A percentile compares a stretch with the other conserved stretches of the same genome.
phyloP scores from a whole-genome alignment of 1,140 invertebrate genomes.

The Physella acuta region DNA sequence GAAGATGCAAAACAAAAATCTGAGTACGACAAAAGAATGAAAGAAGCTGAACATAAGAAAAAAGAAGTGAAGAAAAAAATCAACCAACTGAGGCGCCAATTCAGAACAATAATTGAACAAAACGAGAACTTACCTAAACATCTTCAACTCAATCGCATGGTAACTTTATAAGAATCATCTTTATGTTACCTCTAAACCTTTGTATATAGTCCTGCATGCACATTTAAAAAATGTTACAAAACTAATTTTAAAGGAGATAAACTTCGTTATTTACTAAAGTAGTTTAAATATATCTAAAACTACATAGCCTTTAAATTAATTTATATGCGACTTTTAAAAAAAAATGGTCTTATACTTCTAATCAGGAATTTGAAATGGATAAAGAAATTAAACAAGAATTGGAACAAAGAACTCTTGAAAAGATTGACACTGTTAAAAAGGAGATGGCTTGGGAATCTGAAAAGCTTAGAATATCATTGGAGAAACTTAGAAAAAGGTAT shows the following conservation, averaged over 20 bases:
- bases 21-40: conserved; percentile 65
- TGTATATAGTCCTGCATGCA: too few relatives aligned
- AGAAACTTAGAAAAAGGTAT: conserved; percentile 69
- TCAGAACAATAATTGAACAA: conserved; percentile 52
- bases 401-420: conserved; percentile 48
- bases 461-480: conserved; percentile 69
- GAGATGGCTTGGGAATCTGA: conserved; percentile 68
- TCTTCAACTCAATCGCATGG: conserved; percentile 51
- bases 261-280: too few relatives aligned
- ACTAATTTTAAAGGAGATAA: too few relatives aligned
- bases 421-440: conserved; percentile 51
- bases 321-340: too few relatives aligned
- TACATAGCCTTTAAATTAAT: too few relatives aligned
- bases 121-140: conserved; percentile 54
- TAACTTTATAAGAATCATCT: too few relatives aligned
- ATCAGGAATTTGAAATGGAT: conserved; percentile 61
- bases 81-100: conserved; percentile 53
- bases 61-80: conserved; percentile 52
- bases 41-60: conserved; percentile 66
- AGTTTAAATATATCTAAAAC: too few relatives aligned
- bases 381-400: conserved; percentile 56
- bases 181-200: too few relatives aligned
- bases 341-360: too few relatives aligned
- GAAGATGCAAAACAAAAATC: conserved; percentile 70
- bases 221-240: too few relatives aligned